Percentiles rank a stretch among this genome's conserved stretches.
Conservation (phyloP, 2,113 vertebrate genomes). For the Danionella cerebrum region DNA sequence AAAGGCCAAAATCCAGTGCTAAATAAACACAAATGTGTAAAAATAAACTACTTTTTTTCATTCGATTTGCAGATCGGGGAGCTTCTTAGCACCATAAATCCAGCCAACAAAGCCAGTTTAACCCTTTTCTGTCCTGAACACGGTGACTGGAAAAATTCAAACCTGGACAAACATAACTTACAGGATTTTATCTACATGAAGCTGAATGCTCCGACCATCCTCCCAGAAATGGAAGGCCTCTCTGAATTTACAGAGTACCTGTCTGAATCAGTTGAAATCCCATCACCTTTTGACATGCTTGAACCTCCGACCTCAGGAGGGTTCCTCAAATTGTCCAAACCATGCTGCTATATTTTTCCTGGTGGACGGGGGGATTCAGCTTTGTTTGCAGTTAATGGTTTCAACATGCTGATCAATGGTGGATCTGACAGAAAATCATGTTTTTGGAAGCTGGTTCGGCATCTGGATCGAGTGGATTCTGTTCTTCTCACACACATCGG, state of each 20-base stretch:
- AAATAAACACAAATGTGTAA: no score
- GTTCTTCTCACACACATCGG: slow-evolving; percentile 91
- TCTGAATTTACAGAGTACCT: slow-evolving; percentile 96
- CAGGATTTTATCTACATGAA: slow-evolving; percentile 97
- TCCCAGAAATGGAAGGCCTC: slow-evolving; percentile 95
- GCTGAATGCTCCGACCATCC: slow-evolving; percentile 81
- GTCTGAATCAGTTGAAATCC: slow-evolving; percentile 94
- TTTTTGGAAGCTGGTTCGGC: slow-evolving; percentile 95
- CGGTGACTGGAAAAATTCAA: slow-evolving; percentile 95
- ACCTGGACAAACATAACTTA: slow-evolving; percentile 91
- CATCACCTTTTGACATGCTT: slow-evolving; percentile 91
- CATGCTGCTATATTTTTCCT: slow-evolving; percentile 96
- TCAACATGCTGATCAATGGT: slow-evolving; percentile 96
- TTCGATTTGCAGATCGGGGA: slow-evolving; percentile 78
- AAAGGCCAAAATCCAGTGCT: background rate
- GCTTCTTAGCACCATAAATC: slow-evolving; percentile 87
- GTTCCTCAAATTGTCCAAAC: slow-evolving; percentile 93
- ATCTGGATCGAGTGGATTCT: slow-evolving; percentile 90
- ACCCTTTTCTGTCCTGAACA: slow-evolving; percentile 91
- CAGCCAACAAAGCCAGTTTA: slow-evolving; percentile 90
- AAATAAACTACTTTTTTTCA: background rate
- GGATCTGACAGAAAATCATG: slow-evolving; percentile 92
- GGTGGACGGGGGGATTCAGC: slow-evolving; percentile 88
- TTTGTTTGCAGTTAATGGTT: slow-evolving; percentile 92
- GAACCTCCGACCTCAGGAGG: slow-evolving; percentile 92